Percentiles rank a stretch among this genome's conserved stretches.
Evolutionary conservation across 2,888 invertebrate genomes (phyloP).

Genomic region (Drosophila emarginata): DNA sequence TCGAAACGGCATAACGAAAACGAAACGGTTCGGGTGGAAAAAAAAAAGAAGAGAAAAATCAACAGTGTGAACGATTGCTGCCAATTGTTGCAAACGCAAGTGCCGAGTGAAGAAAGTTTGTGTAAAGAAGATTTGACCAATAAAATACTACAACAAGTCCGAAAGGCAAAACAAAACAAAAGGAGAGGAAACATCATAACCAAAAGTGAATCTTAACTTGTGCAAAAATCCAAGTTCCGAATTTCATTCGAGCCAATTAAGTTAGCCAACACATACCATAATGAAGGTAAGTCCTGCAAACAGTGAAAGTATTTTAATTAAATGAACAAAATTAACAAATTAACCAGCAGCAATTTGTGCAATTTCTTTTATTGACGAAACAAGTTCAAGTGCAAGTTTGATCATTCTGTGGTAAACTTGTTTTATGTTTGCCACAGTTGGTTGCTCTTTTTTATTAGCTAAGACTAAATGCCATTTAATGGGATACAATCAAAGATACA

Average conservation of each 20-base stretch:
- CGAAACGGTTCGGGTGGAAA: conserved; percentile 45
- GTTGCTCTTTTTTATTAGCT: conserved; percentile 47
- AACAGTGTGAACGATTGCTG: conserved; percentile 29
- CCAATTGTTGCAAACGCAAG: conserved; percentile 17
- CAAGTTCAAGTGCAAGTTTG: conserved; percentile 73
- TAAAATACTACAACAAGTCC: background rate
- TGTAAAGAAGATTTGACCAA: conserved; percentile 32
- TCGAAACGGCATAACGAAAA: conserved; percentile 48
- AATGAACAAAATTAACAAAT: conserved; percentile 53
- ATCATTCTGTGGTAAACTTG: conserved; percentile 52
- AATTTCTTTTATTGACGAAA: conserved; percentile 48
- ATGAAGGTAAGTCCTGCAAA: conserved; percentile 64
- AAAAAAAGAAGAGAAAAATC: conserved; percentile 21
- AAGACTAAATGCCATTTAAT: conserved; percentile 40
- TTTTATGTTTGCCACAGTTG: conserved; percentile 55
- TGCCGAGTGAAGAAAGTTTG: conserved; percentile 61
- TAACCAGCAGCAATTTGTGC: conserved; percentile 51
- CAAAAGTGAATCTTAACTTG: conserved; percentile 46
- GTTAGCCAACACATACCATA: conserved; percentile 17
- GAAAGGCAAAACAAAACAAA: conserved; percentile 18
- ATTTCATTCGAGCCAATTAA: conserved; percentile 12
- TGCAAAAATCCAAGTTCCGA: conserved; percentile 47
- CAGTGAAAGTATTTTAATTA: conserved; percentile 61
- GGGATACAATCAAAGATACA: background rate
- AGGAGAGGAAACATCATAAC: conserved; percentile 26